Percentiles rank a stretch among this genome's conserved stretches.
Evolutionary conservation across 2,888 invertebrate species (phyloP).

Genomic region (Lomographa bimaculata): DNA sequence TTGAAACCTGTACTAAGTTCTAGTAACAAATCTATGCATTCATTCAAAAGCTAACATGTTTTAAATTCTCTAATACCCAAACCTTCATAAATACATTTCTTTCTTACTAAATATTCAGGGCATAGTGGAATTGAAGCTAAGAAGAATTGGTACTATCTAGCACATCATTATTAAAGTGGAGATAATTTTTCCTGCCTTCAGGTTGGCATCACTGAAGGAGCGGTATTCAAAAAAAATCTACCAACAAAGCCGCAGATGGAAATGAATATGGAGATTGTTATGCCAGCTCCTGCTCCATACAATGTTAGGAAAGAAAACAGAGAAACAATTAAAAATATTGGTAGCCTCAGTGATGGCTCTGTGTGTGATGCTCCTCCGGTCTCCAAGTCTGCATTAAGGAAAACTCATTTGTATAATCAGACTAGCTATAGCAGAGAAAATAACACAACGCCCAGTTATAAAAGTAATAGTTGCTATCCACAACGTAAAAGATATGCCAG

Average conservation of each 20-base stretch:
- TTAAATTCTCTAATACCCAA: constrained; percentile 24
- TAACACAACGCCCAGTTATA: constrained; percentile 44
- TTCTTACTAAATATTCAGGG: constrained; percentile 59
- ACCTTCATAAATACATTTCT: constrained; percentile 42
- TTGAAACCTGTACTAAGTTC: too few species aligned
- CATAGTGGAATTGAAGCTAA: constrained; percentile 75
- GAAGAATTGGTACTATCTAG: constrained; percentile 75
- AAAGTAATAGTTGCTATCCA: constrained; percentile 43
- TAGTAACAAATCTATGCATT: too few species aligned
- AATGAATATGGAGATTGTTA: constrained; percentile 57
- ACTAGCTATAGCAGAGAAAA: constrained; percentile 47
- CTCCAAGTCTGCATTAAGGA: constrained; percentile 52
- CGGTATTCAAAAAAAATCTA: constrained; percentile 77
- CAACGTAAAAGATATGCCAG: constrained; percentile 59
- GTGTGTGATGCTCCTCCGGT: constrained; percentile 60
- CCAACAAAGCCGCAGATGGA: constrained; percentile 73
- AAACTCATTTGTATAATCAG: constrained; percentile 51
- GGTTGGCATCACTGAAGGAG: constrained; percentile 83
- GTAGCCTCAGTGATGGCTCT: constrained; percentile 73
- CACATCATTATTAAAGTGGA: constrained; percentile 82
- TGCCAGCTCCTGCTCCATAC: constrained; percentile 57
- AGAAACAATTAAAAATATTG: constrained; percentile 50
- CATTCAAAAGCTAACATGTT: constrained; percentile 21
- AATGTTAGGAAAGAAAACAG: constrained; percentile 41
- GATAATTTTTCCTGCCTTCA: constrained; percentile 84